These are phyloP conservation scores for Idaea aversata DNA, from an alignment of 2,888 invertebrate species.

Conservation along the genomic window DNA sequence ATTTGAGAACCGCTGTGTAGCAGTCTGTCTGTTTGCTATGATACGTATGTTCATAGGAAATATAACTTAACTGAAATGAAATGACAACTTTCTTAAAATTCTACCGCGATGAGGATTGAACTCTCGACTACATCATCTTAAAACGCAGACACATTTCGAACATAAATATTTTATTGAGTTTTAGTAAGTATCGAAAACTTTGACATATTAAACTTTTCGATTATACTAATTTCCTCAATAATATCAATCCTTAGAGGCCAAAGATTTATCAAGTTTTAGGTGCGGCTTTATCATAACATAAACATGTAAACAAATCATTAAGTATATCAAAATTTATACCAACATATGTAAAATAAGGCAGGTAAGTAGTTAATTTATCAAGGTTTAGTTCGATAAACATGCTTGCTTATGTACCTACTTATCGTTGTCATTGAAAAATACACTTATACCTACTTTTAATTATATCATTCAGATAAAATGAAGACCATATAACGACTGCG, in stretches of 20 bases:
- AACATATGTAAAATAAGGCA: neutral
- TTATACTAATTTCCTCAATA: neutral
- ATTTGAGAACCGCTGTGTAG: neutral
- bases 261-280: neutral
- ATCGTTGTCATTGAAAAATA: neutral
- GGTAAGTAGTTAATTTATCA: slow-evolving; percentile 7
- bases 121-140: too few relatives aligned
- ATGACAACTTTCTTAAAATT: too few relatives aligned
- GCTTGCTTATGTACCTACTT: neutral
- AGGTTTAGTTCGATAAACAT: neutral
- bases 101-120: too few relatives aligned
- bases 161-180: neutral
- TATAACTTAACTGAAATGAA: too few relatives aligned
- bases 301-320: neutral
- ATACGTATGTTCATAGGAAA: too few relatives aligned
- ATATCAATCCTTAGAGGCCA: neutral
- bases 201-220: neutral
- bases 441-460: neutral
- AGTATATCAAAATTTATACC: neutral
- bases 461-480: slow-evolving; percentile 14
- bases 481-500: slow-evolving; percentile 24
- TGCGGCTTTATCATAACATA: neutral
- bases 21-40: neutral
- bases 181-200: neutral
- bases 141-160: neutral